Evolutionary conservation across 2,797 vertebrate species (phyloP), one percentile per base, ranked within the genome.

Genomic region (Myripristis jacobus): DNA sequence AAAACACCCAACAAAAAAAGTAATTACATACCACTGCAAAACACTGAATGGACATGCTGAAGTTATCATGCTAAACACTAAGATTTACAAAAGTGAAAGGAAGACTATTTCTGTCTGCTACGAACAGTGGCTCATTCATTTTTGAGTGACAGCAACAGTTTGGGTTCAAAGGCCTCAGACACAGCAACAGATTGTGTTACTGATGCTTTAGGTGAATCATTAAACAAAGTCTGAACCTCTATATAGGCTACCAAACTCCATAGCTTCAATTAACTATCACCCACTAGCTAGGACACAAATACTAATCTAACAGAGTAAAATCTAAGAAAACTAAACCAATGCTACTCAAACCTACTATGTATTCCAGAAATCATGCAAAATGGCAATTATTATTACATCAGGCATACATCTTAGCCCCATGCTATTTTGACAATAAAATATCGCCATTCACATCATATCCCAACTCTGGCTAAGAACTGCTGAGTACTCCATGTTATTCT

Each of bases 151-250:
- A 87, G 85, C 68, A 57, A 87, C 81, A 87, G 86, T 85, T 86
- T 60, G 73, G 84, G 91, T 91, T 89, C 90, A 94, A 94, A 93
- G 87, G 86, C 87, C 87, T 89, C 75, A 79, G 80, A 91, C 83
- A 86, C 71, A 86, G 82, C 78, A 56, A 82, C 87, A 89, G 80
- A 86, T 91, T 89, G 88, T 70, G 81, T 87, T 86, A 86, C 89
- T 85, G 85, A 71, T 83, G 83, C 76, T 79, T 80, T 77, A 66
- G 82, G 87, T 91, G 79, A 93, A 91, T 93, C 88, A 92, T 92
- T 92, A 91, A 90, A 90, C 87, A 58, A 77, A 74, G 60, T 22
- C 60, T 44, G 48, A 58, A 64, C 56, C 36, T 73, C 58, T 55
- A 38, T 70, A 80, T 74, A n/a, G n/a, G n/a, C n/a, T n/a, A 77